Percentiles rank a stretch among this genome's conserved stretches.
Evolutionary conservation across 2,113 vertebrate species (phyloP).

Genomic region (Urocynchramus pylzowi): DNA sequence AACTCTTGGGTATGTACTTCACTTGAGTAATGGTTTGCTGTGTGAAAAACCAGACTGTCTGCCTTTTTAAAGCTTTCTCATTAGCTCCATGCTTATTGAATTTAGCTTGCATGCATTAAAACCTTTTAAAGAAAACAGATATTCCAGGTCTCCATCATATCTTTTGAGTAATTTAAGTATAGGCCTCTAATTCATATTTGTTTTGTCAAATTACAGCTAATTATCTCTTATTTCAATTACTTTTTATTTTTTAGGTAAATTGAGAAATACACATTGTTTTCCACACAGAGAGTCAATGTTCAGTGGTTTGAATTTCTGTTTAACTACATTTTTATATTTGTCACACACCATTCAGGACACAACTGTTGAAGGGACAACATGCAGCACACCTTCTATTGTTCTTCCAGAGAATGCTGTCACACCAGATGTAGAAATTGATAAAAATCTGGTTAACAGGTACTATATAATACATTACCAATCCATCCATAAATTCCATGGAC

Average conservation of each 20-base stretch:
- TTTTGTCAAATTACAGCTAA: not conserved
- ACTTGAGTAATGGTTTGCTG: not conserved
- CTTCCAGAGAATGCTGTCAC: slow-evolving; percentile 79
- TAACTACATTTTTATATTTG: slow-evolving; percentile 46
- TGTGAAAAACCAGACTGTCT: not conserved
- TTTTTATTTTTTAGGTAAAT: not conserved
- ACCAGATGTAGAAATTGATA: slow-evolving; percentile 71
- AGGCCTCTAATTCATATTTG: not conserved
- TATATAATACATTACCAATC: not conserved
- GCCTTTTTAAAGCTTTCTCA: not conserved
- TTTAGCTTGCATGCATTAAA: not conserved
- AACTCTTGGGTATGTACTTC: not conserved
- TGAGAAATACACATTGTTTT: not conserved
- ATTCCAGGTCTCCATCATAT: not conserved
- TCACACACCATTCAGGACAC: slow-evolving; percentile 67
- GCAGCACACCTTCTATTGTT: slow-evolving; percentile 81
- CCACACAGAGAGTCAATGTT: not conserved
- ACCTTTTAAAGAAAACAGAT: not conserved
- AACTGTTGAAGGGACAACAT: slow-evolving; percentile 62
- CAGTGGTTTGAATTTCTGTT: not conserved
- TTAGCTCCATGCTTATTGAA: not conserved
- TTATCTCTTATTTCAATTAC: not conserved
- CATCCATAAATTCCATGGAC: not conserved
- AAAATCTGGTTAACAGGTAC: slow-evolving; percentile 72
- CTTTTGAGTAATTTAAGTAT: not conserved